Evolutionary conservation across 2,888 invertebrate species (phyloP).

Genomic region (Fissipunctia ypsillon): DNA sequence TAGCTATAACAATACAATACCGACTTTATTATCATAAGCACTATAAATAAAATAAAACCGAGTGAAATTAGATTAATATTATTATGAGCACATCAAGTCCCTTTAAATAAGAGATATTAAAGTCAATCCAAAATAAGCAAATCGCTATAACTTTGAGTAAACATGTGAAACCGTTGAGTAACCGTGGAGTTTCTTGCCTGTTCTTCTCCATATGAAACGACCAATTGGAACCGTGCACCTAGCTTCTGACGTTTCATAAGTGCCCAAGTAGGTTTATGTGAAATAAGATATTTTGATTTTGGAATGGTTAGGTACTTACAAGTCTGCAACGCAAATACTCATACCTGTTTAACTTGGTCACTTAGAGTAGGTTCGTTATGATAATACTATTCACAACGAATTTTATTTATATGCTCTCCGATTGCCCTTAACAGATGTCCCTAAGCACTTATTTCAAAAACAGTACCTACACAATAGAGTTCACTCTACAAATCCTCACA

Average conservation of each 20-base stretch:
- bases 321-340: conserved; percentile 21
- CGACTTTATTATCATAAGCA: conserved; percentile 47
- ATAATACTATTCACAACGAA: conserved; percentile 42
- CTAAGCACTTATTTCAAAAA: conserved; percentile 8
- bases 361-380: conserved; percentile 5
- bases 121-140: conserved; percentile 14
- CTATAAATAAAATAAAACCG: conserved; percentile 22
- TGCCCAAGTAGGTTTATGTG: too few species aligned
- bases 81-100: conserved; percentile 19
- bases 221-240: too few species aligned
- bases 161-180: background rate
- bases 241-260: too few species aligned
- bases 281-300: too few species aligned
- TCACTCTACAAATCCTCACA: conserved; percentile 5
- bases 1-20: conserved; percentile 26
- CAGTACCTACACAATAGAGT: background rate
- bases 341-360: background rate
- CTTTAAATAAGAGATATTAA: conserved; percentile 21
- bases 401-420: conserved; percentile 8
- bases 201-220: too few species aligned
- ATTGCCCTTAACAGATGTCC: background rate
- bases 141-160: conserved; percentile 1
- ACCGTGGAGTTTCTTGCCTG: too few species aligned
- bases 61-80: conserved; percentile 42
- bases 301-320: conserved; percentile 3